Base-by-base conservation (phyloP, 2,888 invertebrate species). In the Chaetogeoica ovagalla region DNA sequence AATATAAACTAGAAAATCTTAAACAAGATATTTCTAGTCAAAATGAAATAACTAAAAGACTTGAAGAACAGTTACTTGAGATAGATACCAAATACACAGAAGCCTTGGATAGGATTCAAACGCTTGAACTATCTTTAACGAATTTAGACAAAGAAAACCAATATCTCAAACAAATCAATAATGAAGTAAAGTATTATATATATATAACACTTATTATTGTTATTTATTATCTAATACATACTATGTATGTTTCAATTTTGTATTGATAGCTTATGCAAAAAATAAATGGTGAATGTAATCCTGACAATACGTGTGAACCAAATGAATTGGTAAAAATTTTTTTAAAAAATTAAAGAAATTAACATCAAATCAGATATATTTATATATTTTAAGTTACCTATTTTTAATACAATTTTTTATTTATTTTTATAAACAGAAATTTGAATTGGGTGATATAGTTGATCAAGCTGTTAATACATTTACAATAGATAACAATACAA, bases 1-100 rank as follows among this genome's bases (percentile, higher is more conserved):
- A 84, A 76, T 85, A 85, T 81, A 85, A 85, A 74, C 81, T 85
- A 69, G 84, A 83, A 65, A 84, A 85, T 69, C 84, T 84, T 9
- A 81, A 82, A 21, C 84, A 84, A 81, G 84, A 84, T 59, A 83
- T 84, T 43, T 83, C 83, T 11, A 83, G 83, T 59, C 83, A 84
- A 76, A 84, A 84, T 59, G 84, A 85, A 82, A 84, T 84, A 2
- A 83, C 84, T 39, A 72, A 82, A 17, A 83, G 84, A 48, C 83
- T 85, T 8, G 84, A 85, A 76, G 82, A 82, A 52, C 85, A 85
- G 68, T 82, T 84, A 66, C 66, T 75, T 68, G 82, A 83, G 11
- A 68, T 85, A 62, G 85, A 85, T 82, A 72, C 62, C 15, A 83
- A 83, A 63, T 84, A 85, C 81, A 83, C 84, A 17, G 82, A 82